Conservation (phyloP, 1,140 invertebrate species). For the Psilanteris sp. region DNA sequence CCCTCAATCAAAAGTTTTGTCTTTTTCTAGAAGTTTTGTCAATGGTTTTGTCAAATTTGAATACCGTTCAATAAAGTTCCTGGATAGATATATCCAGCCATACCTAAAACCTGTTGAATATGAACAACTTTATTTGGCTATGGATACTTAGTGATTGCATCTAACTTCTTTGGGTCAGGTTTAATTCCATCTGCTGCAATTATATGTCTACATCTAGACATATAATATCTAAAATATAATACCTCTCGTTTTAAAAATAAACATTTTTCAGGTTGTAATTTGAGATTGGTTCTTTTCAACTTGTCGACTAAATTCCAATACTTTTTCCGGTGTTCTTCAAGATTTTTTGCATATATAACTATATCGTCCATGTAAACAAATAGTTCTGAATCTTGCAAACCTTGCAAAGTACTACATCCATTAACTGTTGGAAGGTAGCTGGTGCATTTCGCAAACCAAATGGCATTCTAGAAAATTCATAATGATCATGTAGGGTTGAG, state of each 20-base stretch:
- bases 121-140: background rate
- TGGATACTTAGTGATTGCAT: background rate
- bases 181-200: slow-evolving; percentile 1
- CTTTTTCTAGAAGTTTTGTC: slow-evolving; percentile 3
- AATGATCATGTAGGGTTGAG: too few species aligned
- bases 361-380: too few species aligned
- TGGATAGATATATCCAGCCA: background rate
- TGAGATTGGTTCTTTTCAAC: background rate
- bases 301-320: background rate
- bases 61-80: background rate
- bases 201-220: too few species aligned
- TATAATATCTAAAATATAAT: background rate
- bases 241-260: background rate
- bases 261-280: background rate
- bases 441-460: too few species aligned
- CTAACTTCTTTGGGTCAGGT: background rate
- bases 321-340: background rate
- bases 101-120: slow-evolving; percentile 2
- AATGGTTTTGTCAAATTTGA: slow-evolving; percentile 3
- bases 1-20: background rate
- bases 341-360: background rate
- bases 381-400: too few species aligned
- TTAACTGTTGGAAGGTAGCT: too few species aligned
- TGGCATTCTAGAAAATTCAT: too few species aligned
- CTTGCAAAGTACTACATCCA: too few species aligned